Base-by-base conservation (phyloP, 2,113 vertebrate genomes). In the Carettochelys insculpta region DNA sequence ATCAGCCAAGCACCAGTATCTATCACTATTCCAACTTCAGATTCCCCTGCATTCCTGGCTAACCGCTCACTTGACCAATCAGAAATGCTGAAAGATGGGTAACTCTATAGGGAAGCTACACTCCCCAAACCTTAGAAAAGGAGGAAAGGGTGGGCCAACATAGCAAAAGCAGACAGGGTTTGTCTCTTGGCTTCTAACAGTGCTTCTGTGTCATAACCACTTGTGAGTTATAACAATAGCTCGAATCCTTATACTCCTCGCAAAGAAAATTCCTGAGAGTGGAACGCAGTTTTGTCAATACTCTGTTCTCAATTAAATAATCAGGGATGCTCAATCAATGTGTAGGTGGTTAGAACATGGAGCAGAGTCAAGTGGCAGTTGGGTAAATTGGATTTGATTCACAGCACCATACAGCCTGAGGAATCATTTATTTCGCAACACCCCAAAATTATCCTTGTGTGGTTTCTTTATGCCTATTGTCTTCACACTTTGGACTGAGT, bases 381-480 rank as follows among this genome's bases (percentile, higher is more conserved):
- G 93, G 94, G 94, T 94, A 97, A 94, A 96, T 93, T 92, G 94
- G 95, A 87, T 10, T 92, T 95, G 29, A 94, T 87, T 91, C 94
- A 90, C 94, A 90, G 88, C 87, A 96, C 89, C 80, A 83, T 92
- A 96, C 90, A 96, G 95, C 88, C 95, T 96, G 51, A 92, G 24
- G 94, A 96, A 96, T 95, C 93, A 31, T 91, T 93, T 92, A 87
- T 92, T 91, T 94, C 95, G 89, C 87, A 94, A 90, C 87, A 87
- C 94, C 86, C 92, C 95, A 95, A 97, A 95, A 96, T 96, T 95
- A 97, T 96, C 94, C 94, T 92, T 97, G 96, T 97, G 96, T 95
- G 97, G 95, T 96, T 97, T 96, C 92, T 94, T 96, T 97, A 95
- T 95, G 95, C 97, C 83, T 94, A 95, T 92, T 97, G 95, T 95